These are phyloP conservation scores for Ophion ellenae DNA, from an alignment of 2,888 invertebrate genomes.

Conservation along the genomic window DNA sequence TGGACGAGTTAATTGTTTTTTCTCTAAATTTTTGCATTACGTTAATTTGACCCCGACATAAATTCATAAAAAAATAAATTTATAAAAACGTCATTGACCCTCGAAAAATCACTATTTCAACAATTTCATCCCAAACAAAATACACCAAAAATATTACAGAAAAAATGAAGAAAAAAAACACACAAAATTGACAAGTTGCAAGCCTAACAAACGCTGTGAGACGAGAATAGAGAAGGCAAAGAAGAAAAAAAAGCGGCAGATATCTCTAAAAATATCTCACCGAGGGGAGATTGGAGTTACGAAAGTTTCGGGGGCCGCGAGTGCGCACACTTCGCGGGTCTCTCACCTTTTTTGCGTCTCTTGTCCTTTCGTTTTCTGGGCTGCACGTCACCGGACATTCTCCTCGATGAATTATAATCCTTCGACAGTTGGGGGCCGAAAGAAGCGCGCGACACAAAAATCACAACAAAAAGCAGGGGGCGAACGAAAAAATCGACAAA, in stretches of 20 bases:
- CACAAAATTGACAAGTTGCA: constrained; percentile 52
- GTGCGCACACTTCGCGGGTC: constrained; percentile 27
- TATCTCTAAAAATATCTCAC: constrained; percentile 77
- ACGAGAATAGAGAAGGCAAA: constrained; percentile 38
- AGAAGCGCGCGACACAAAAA: neutral
- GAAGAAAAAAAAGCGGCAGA: constrained; percentile 70
- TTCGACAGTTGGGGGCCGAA: neutral
- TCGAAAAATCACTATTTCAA: neutral
- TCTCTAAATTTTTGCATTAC: neutral
- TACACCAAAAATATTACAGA: too few relatives aligned
- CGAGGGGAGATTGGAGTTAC: constrained; percentile 72
- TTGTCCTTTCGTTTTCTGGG: constrained; percentile 94
- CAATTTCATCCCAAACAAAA: neutral
- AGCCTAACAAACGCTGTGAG: constrained; percentile 21
- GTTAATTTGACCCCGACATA: neutral
- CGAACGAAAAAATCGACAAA: neutral
- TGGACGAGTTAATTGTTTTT: neutral
- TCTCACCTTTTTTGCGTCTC: constrained; percentile 91
- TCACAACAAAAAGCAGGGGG: neutral
- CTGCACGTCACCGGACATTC: constrained; percentile 94
- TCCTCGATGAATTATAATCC: constrained; percentile 9
- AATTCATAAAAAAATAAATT: neutral
- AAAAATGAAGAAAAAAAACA: neutral
- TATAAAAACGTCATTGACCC: neutral
- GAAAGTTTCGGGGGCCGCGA: constrained; percentile 68